A percentile compares a stretch with the other conserved stretches of the same genome.
phyloP scores from a whole-genome alignment of 92 coral and sea anemone species.

The Phenganax subtilis region DNA sequence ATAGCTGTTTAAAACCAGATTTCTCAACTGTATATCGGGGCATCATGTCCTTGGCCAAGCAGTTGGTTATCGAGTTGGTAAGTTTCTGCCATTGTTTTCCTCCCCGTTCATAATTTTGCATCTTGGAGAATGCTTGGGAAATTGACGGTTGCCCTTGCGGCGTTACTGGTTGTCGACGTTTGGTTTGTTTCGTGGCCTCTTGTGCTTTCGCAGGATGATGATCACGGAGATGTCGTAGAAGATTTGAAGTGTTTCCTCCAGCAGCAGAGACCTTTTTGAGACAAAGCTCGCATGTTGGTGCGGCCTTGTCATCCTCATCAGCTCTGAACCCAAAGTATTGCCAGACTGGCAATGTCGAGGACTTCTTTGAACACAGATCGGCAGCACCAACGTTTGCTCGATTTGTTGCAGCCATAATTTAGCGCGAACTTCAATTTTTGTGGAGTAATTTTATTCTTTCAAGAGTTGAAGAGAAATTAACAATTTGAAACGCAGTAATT shows the following conservation, averaged over 20 bases:
- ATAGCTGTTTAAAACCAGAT: slow-evolving; percentile 30
- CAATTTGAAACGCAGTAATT: no score
- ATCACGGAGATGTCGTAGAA: slow-evolving; percentile 19
- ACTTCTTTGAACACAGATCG: slow-evolving; percentile 9
- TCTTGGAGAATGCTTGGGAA: slow-evolving; percentile 11
- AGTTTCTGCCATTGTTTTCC: slow-evolving; percentile 26
- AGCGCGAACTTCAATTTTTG: neutral
- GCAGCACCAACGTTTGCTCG: neutral
- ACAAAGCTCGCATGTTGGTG: slow-evolving; percentile 17
- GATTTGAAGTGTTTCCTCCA: slow-evolving; percentile 24
- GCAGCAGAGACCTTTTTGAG: slow-evolving; percentile 25
- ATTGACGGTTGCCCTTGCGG: slow-evolving; percentile 10
- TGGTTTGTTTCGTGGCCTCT: slow-evolving; percentile 19
- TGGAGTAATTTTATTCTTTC: neutral
- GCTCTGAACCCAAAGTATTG: slow-evolving; percentile 8
- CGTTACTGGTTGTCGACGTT: slow-evolving; percentile 18
- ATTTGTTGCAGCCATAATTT: slow-evolving; percentile 9
- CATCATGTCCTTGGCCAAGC: slow-evolving; percentile 32
- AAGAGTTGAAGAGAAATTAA: no score
- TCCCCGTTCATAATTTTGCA: slow-evolving; percentile 21
- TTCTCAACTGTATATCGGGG: slow-evolving; percentile 12
- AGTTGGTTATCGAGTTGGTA: slow-evolving; percentile 28
- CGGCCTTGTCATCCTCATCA: slow-evolving; percentile 10
- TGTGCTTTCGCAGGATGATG: slow-evolving; percentile 21
- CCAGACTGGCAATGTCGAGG: slow-evolving; percentile 2